Percentiles rank a stretch among this genome's conserved stretches.
Conservation (phyloP, 2,888 invertebrate genomes). For the Trichogramma evanescens region DNA sequence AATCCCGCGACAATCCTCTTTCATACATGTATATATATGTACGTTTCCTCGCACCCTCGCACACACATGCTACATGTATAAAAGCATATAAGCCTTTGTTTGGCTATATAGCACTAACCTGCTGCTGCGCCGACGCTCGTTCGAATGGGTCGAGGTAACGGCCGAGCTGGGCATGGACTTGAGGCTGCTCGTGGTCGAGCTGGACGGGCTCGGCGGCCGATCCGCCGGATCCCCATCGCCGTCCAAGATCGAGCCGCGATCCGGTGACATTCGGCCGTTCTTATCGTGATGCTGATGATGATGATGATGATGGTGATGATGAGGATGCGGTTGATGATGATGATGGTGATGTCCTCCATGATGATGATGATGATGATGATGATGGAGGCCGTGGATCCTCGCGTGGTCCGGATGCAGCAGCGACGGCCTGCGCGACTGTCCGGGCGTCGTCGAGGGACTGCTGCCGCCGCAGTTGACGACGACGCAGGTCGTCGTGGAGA, state of each 20-base stretch:
- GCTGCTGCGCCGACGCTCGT: slow-evolving; percentile 41
- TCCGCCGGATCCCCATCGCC: slow-evolving; percentile 37
- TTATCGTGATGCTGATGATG: background rate
- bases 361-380: slow-evolving; percentile 40
- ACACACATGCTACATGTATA: background rate
- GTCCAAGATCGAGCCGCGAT: slow-evolving; percentile 47
- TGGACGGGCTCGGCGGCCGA: slow-evolving; percentile 42
- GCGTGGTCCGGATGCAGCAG: slow-evolving; percentile 67
- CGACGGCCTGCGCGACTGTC: slow-evolving; percentile 51
- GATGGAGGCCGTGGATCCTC: slow-evolving; percentile 51
- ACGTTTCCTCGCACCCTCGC: background rate
- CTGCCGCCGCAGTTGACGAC: slow-evolving; percentile 19
- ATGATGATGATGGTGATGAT: slow-evolving; percentile 27
- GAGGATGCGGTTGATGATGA: slow-evolving; percentile 44
- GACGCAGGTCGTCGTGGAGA: slow-evolving; percentile 4
- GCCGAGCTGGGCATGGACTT: slow-evolving; percentile 44
- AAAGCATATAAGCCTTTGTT: background rate
- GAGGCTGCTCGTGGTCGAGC: slow-evolving; percentile 43
- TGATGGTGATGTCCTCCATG: slow-evolving; percentile 45
- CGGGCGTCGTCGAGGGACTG: slow-evolving; percentile 43
- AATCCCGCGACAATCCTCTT: no score
- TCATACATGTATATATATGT: no score
- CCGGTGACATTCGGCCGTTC: slow-evolving; percentile 30
- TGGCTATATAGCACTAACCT: slow-evolving; percentile 30
- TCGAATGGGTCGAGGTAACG: slow-evolving; percentile 33